Conservation (phyloP, 1,140 invertebrate genomes). For the Heliconius eleuchia region DNA sequence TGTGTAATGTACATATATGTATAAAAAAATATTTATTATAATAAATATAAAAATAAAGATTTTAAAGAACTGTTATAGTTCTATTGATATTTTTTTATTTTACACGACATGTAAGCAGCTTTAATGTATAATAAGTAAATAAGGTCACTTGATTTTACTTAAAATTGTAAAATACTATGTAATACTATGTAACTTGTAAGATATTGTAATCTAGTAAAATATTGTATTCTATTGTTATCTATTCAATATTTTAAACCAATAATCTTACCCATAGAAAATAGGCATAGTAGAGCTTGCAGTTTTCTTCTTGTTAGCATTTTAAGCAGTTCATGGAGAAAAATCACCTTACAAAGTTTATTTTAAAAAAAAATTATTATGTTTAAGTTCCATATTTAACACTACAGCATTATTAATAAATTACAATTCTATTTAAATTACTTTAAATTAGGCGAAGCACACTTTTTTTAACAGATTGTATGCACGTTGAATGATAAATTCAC, state of each 20-base stretch:
- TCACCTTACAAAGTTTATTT: background rate
- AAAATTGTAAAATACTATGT: too few species aligned
- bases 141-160: too few species aligned
- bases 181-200: too few species aligned
- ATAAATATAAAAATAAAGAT: too few species aligned
- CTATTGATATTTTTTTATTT: too few species aligned
- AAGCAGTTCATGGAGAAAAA: background rate
- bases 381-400: background rate
- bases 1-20: too few species aligned
- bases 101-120: too few species aligned
- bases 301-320: constrained; percentile 19
- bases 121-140: too few species aligned
- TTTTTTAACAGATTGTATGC: background rate
- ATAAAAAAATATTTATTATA: too few species aligned
- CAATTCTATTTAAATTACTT: background rate
- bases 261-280: constrained; percentile 16
- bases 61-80: too few species aligned
- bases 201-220: too few species aligned
- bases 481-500: background rate
- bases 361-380: background rate
- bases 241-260: background rate
- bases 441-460: background rate
- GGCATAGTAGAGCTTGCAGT: background rate
- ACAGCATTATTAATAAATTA: background rate
- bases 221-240: too few species aligned